These are phyloP conservation scores for Achlya flavicornis DNA, from an alignment of 2,888 invertebrate genomes.

Conservation along the genomic window DNA sequence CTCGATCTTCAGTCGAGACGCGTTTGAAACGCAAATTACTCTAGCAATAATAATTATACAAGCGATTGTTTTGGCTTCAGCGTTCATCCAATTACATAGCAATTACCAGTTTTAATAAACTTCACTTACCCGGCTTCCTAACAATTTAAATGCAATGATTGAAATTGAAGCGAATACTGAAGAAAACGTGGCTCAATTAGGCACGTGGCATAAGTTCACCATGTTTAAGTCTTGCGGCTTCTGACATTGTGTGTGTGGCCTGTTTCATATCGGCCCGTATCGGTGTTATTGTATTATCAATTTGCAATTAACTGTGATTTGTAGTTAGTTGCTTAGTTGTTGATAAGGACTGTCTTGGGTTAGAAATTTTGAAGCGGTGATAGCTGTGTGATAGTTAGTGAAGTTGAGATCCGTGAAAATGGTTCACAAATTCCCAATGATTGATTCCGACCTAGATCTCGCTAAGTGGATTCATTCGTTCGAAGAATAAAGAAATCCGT, in stretches of 20 bases:
- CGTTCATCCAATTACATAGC: background rate
- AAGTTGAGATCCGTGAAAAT: background rate
- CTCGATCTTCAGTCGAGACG: background rate
- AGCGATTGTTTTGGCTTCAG: background rate
- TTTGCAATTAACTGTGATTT: slow-evolving; percentile 3
- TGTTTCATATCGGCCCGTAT: background rate
- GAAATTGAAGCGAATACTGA: background rate
- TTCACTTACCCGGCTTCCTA: background rate
- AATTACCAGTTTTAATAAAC: background rate
- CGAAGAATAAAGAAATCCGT: background rate
- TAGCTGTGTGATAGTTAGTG: background rate
- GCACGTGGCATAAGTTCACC: background rate
- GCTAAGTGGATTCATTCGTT: background rate
- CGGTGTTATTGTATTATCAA: background rate
- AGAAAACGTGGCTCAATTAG: background rate
- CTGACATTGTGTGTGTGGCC: background rate
- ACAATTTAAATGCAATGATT: background rate
- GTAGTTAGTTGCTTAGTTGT: background rate
- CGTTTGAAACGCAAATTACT: background rate
- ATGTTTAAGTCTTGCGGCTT: background rate
- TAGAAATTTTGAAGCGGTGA: too few species aligned
- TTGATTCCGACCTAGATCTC: background rate
- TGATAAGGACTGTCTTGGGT: background rate
- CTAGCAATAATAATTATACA: background rate
- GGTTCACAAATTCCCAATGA: background rate